Conservation (phyloP, 2,888 invertebrate genomes). For the Sympetrum striolatum region DNA sequence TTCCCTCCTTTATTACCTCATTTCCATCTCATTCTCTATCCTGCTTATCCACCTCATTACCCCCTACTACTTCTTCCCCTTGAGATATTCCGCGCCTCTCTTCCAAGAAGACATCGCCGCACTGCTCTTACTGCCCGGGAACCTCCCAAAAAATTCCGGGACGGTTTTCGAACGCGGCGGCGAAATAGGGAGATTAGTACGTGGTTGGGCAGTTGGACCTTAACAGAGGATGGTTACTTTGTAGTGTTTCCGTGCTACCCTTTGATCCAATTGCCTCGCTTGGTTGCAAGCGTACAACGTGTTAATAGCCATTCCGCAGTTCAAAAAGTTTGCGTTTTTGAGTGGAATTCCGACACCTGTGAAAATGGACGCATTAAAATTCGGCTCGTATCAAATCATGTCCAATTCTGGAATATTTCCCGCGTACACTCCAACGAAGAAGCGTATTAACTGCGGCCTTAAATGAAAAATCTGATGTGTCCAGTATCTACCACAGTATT, state of each 20-base stretch:
- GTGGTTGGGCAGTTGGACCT: background rate
- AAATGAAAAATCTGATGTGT: no score
- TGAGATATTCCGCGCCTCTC: no score
- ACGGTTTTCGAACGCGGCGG: background rate
- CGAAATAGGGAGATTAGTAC: background rate
- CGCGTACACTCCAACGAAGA: no score
- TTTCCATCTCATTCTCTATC: no score
- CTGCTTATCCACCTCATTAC: no score
- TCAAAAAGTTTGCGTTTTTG: background rate
- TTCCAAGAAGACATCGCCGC: background rate
- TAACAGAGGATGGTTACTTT: background rate
- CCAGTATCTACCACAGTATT: no score
- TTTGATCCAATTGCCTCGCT: background rate
- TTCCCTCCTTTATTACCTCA: no score
- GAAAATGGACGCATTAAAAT: background rate
- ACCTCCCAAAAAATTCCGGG: background rate
- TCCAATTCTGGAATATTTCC: no score
- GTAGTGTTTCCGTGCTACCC: background rate
- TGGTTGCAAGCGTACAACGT: background rate
- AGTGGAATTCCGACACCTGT: background rate
- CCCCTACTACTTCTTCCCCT: no score
- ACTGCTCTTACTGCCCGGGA: background rate
- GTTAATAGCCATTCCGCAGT: background rate
- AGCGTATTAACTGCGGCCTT: no score
- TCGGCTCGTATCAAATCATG: no score